Percentiles rank a stretch among this genome's conserved stretches.
Conservation (phyloP, 2,797 vertebrate genomes). For the Eulemur mongoz region DNA sequence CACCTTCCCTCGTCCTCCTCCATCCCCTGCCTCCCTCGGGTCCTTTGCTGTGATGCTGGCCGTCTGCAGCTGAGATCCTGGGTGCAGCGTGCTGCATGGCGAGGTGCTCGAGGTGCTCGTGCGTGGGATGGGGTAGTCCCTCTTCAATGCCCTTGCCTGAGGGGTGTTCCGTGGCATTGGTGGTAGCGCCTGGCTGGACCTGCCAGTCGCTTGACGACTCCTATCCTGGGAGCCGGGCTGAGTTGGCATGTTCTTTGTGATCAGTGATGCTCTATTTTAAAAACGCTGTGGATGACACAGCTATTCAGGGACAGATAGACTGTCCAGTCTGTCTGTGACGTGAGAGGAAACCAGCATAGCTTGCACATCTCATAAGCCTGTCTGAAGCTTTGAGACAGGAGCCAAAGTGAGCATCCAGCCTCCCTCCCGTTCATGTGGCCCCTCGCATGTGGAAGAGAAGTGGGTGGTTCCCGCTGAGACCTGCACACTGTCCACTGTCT, state of each 20-base stretch:
- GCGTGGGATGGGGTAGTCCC: accelerated
- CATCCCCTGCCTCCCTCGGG: accelerated
- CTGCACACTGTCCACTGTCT: not conserved
- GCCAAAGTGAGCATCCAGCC: too few species aligned
- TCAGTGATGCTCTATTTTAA: not conserved
- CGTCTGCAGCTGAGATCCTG: accelerated
- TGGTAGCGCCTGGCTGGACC: not conserved
- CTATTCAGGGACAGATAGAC: too few species aligned
- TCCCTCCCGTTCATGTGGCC: accelerated
- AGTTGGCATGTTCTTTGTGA: too few species aligned
- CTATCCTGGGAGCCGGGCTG: accelerated
- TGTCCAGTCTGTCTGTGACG: accelerated
- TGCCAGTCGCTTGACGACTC: accelerated
- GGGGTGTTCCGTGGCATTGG: accelerated
- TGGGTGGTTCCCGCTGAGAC: not conserved
- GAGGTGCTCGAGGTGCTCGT: accelerated
- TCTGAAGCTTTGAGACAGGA: not conserved
- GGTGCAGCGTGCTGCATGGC: accelerated
- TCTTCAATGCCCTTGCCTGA: not conserved
- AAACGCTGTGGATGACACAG: not conserved
- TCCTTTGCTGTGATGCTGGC: accelerated
- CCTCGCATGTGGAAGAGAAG: accelerated
- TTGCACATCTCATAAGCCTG: accelerated
- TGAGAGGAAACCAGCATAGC: accelerated
- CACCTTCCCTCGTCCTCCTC: not conserved